A percentile compares a stretch with the other conserved stretches of the same genome.
These are phyloP conservation scores for Limnephilus auricula DNA, from an alignment of 2,888 invertebrate genomes.

Conservation along the genomic window DNA sequence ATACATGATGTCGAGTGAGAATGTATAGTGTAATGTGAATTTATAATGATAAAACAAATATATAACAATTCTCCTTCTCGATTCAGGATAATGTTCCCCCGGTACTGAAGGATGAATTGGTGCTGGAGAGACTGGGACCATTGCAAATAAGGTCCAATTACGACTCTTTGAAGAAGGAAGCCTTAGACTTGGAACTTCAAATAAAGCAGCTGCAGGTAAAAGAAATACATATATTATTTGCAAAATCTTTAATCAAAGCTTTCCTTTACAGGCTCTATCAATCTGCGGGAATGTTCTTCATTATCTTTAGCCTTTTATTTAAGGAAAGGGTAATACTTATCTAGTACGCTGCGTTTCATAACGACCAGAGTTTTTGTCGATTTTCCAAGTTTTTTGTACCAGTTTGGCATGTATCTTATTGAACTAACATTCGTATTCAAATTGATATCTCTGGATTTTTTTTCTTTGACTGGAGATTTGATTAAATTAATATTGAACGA, in stretches of 20 bases:
- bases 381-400: background rate
- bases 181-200: slow-evolving; percentile 89
- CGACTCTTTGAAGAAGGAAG: slow-evolving; percentile 89
- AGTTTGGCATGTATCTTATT: no score
- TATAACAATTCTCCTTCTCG: background rate
- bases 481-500: no score
- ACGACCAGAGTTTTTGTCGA: background rate
- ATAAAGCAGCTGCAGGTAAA: slow-evolving; percentile 87
- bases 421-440: no score
- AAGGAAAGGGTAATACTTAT: background rate
- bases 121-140: slow-evolving; percentile 86
- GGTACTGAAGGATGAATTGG: slow-evolving; percentile 88
- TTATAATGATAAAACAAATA: background rate
- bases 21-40: background rate
- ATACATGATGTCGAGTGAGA: background rate
- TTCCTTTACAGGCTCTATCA: background rate
- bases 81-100: slow-evolving; percentile 84
- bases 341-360: background rate
- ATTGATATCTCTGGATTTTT: no score
- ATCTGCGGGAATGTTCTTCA: background rate
- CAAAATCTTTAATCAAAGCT: background rate
- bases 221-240: background rate
- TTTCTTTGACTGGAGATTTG: no score
- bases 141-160: slow-evolving; percentile 85
- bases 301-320: background rate